Conservation (phyloP, 2,797 vertebrate species). For the Molothrus aeneus region DNA sequence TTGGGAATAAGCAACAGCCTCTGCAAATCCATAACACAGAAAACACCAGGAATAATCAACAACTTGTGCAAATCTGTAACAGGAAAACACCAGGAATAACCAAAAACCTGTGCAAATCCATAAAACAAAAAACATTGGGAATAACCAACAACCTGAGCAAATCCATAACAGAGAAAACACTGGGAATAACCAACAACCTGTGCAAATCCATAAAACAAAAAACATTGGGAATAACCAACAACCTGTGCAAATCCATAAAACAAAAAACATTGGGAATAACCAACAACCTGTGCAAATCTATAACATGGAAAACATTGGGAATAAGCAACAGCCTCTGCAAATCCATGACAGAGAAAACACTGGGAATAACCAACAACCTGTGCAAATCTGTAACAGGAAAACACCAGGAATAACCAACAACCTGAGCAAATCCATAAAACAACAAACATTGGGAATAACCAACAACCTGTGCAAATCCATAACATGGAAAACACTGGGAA, state of each 20-base stretch:
- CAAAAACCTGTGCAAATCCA: too few species aligned
- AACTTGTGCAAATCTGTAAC: too few species aligned
- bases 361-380: background rate
- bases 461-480: too few species aligned
- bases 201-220: too few species aligned
- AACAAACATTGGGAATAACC: rapidly evolving
- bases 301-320: rapidly evolving
- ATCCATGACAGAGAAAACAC: rapidly evolving
- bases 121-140: rapidly evolving
- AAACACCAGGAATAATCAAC: background rate
- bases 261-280: too few species aligned
- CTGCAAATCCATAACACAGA: background rate
- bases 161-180: rapidly evolving
- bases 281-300: background rate
- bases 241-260: too few species aligned
- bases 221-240: too few species aligned
- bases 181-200: background rate
- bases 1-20: rapidly evolving
- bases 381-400: too few species aligned
- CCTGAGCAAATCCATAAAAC: background rate
- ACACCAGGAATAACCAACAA: rapidly evolving
- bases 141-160: too few species aligned
- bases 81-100: rapidly evolving
- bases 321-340: background rate
- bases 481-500: rapidly evolving